Evolutionary conservation across 2,888 invertebrate genomes (phyloP), one percentile per base, ranked within the genome.

Genomic region (Sinhomidia bicolor): DNA sequence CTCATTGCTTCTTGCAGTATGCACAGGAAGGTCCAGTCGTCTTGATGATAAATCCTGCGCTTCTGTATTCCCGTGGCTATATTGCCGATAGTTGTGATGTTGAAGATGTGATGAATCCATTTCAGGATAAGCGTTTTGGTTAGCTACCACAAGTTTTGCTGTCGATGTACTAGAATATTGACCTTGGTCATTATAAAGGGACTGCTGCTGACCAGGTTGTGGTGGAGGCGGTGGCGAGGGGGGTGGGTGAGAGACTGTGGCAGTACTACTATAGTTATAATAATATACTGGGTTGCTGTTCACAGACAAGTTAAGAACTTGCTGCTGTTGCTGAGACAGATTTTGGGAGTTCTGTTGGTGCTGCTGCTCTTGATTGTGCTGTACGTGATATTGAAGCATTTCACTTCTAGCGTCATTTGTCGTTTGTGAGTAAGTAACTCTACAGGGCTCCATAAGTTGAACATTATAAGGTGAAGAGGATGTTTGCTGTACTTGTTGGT

Each of bases 401-500:
- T 90, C 89, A 9, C 87, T 85, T 12, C 23, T 84, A 0, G 76
- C 47, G 6, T 82, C 60, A n/a, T 80, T 74, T 14, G 60, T 26
- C 0, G 12, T n/a, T 17, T 44, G 17, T 9, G 81, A 54, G 44
- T 81, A 87, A 7, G 57, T 81, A 29, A 87, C 86, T 41, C 86
- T 20, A 17, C 36, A 87, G 0, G 90, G 90, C 20, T 78, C 60
- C 41, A 80, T 83, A 2, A 90, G 29, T 0, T 89, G 57, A 5
- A 89, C 68, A 6, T 83, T 83, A 3, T 87, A 87, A 0, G 87
- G 62, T 9, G 32, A 54, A 12, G 87, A 51, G 7, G 80, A 12
- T 0, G 54, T 41, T 41, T 79, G 68, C 23, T 89, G 82, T 41
- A 91, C 84, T 9, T 90, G 84, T 60, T 92, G 92, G 60, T 91